A percentile compares a stretch with the other conserved stretches of the same genome.
Conservation (phyloP, 1,140 invertebrate species). For the Cydia pomonella region DNA sequence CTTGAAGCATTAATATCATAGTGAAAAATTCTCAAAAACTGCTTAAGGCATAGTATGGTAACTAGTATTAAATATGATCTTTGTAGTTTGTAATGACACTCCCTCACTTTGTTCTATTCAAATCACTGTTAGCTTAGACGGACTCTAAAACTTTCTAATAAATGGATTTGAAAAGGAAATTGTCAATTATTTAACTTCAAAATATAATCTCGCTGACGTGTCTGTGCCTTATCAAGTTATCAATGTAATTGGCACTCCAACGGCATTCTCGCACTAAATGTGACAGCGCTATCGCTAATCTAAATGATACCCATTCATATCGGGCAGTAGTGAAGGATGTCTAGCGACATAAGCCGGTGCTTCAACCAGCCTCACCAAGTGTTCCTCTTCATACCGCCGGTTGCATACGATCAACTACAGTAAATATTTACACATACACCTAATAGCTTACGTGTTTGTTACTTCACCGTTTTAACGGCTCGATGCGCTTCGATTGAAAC, state of each 20-base stretch:
- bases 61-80: no score
- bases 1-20: no score
- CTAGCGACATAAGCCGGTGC: conserved; percentile 50
- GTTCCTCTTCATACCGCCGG: conserved; percentile 49
- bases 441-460: conserved; percentile 28
- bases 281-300: conserved; percentile 10
- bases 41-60: no score
- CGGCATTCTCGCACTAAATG: background rate
- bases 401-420: conserved; percentile 45
- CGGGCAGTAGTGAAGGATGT: conserved; percentile 40
- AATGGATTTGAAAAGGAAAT: background rate
- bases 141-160: no score
- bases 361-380: conserved; percentile 49
- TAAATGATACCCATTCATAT: conserved; percentile 16
- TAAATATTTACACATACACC: conserved; percentile 47
- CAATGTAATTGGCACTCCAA: background rate
- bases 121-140: no score
- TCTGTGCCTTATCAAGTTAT: no score
- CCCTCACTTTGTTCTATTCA: no score
- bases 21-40: no score
- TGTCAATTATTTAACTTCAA: background rate
- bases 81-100: no score
- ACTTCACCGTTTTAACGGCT: conserved; percentile 9
- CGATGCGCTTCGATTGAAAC: conserved; percentile 14
- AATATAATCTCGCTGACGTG: conserved; percentile 5